These are phyloP conservation scores for Aviceda subcristata DNA, from an alignment of 2,113 vertebrate species.

Conservation along the genomic window DNA sequence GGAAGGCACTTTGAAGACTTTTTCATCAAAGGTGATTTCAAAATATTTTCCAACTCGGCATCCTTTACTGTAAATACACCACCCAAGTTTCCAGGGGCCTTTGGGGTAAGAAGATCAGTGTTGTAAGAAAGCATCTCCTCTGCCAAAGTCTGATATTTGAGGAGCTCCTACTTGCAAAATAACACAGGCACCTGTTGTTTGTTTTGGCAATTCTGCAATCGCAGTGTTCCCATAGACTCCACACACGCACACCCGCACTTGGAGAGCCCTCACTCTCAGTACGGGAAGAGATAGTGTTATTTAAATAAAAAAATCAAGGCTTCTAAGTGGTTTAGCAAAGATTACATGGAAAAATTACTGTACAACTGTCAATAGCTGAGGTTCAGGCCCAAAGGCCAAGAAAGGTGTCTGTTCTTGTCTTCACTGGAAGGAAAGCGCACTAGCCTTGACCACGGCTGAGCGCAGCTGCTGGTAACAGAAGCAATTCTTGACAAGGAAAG, in stretches of 20 bases:
- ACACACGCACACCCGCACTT: fast-evolving
- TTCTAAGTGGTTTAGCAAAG: too few species aligned
- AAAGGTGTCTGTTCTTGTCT: not conserved
- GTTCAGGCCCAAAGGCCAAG: not conserved
- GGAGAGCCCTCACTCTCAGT: not conserved
- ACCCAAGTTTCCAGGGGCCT: constrained; percentile 31
- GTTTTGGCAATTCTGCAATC: constrained; percentile 54
- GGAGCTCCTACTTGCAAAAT: constrained; percentile 51
- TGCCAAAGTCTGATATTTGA: constrained; percentile 57
- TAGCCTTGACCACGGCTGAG: not conserved
- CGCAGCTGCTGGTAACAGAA: not conserved
- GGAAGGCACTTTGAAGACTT: not conserved
- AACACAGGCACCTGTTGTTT: constrained; percentile 63
- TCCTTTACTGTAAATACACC: constrained; percentile 32
- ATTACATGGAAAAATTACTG: too few species aligned
- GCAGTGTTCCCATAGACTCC: not conserved
- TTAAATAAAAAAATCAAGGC: not conserved
- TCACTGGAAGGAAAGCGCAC: not conserved
- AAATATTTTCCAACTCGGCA: not conserved
- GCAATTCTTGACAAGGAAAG: not conserved
- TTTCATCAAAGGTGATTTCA: constrained; percentile 36
- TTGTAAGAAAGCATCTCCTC: not conserved
- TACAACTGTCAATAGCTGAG: not conserved
- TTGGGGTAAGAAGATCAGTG: not conserved
- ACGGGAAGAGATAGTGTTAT: not conserved